A percentile compares a stretch with the other conserved stretches of the same genome.
Conservation (phyloP, 2,888 invertebrate species). For the Rhingia campestris region DNA sequence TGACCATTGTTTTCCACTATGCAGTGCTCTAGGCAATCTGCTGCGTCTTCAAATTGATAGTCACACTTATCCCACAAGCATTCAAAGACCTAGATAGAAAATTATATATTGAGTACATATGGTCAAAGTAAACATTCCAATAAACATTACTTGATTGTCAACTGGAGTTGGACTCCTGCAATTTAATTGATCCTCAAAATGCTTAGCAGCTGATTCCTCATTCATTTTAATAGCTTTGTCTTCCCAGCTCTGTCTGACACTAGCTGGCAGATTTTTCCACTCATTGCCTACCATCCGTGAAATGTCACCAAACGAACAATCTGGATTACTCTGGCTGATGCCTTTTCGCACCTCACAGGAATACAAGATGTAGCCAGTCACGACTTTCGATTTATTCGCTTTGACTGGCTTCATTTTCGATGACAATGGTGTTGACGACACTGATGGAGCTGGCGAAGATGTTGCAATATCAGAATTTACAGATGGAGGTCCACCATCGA, state of each 20-base stretch:
- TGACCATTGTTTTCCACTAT: constrained; percentile 92
- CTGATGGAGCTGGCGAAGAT: constrained; percentile 83
- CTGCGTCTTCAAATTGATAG: constrained; percentile 94
- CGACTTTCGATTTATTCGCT: constrained; percentile 87
- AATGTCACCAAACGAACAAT: constrained; percentile 94
- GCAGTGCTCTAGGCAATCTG: constrained; percentile 95
- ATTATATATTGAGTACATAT: neutral
- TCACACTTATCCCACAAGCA: constrained; percentile 97
- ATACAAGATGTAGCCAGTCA: constrained; percentile 98
- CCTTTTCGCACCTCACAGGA: constrained; percentile 97
- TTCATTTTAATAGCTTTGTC: constrained; percentile 95
- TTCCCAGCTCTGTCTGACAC: constrained; percentile 96
- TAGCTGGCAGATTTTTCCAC: constrained; percentile 95
- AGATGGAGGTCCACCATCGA: constrained; percentile 91
- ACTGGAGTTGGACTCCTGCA: constrained; percentile 83
- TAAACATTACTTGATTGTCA: constrained; percentile 60
- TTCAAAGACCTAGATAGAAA: constrained; percentile 86
- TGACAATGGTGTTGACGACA: constrained; percentile 82
- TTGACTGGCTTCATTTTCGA: constrained; percentile 77
- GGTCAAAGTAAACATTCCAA: neutral
- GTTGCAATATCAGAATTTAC: constrained; percentile 91
- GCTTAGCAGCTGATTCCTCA: constrained; percentile 89
- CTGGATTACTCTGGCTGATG: constrained; percentile 96
- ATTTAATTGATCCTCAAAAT: constrained; percentile 83
- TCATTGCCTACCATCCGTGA: constrained; percentile 90